Percentiles rank a stretch among this genome's conserved stretches.
phyloP scores from a whole-genome alignment of 1,140 invertebrate species.

The Drosophila eugracilis region DNA sequence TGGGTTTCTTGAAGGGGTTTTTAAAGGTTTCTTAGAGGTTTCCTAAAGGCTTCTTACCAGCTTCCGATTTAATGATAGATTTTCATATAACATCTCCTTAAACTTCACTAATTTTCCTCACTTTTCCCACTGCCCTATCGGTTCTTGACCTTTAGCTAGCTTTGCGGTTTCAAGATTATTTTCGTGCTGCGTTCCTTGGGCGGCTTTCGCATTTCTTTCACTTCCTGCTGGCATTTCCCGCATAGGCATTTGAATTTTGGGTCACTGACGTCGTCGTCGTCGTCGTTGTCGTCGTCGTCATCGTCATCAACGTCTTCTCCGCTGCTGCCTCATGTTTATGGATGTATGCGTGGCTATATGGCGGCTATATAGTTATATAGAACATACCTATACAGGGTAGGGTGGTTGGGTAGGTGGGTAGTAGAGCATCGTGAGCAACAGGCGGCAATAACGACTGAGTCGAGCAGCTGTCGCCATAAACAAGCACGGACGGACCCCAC shows the following conservation, averaged over 20 bases:
- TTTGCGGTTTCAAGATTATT: constrained; percentile 3
- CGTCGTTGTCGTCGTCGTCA: constrained; percentile 39
- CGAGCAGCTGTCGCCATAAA: constrained; percentile 49
- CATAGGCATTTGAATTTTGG: constrained; percentile 80
- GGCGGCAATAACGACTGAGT: constrained; percentile 29
- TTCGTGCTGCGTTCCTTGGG: constrained; percentile 7
- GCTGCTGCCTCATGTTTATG: constrained; percentile 65
- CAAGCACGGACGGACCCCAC: constrained; percentile 22
- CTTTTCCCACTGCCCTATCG: too few relatives aligned
- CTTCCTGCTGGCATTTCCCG: constrained; percentile 54
- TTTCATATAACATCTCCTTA: too few relatives aligned
- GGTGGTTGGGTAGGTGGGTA: not conserved
- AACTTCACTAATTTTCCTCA: too few relatives aligned
- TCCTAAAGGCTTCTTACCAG: too few relatives aligned
- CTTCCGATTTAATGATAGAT: too few relatives aligned
- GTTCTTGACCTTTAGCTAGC: not conserved
- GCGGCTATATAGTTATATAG: constrained; percentile 14
- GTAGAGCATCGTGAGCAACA: constrained; percentile 18
- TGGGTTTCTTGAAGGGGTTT: too few relatives aligned
- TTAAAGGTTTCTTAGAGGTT: too few relatives aligned
- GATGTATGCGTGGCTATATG: constrained; percentile 33
- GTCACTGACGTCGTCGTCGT: constrained; percentile 66
- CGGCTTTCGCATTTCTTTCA: constrained; percentile 26
- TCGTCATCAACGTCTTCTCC: constrained; percentile 4
- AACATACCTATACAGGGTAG: not conserved